Evolutionary conservation across 2,888 invertebrate species (phyloP), one percentile per base, ranked within the genome.

Genomic region (Tholera decimalis): DNA sequence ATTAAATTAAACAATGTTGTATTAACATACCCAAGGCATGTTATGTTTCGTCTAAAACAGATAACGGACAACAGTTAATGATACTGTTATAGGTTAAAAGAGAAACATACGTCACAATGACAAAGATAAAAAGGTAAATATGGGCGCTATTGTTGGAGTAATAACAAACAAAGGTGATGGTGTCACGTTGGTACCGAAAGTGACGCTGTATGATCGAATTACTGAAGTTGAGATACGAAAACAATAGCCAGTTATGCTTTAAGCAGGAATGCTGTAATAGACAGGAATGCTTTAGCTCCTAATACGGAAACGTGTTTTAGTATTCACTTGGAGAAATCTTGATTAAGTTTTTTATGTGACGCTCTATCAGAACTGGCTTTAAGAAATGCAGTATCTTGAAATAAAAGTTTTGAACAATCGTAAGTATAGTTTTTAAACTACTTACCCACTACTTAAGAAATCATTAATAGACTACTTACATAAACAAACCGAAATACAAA

Each of bases 151-250:
- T 89, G 89, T 90, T 77, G 83, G 75, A 82, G 79, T 78, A 80
- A 81, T 79, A 79, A 81, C 80, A 83, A 85, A 85, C 85, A 87
- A 82, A 83, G 84, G 82, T 92, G 92, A 92, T 90, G 92, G 91
- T 90, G 89, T 92, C 91, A 91, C 84, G 83, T 86, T 65, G 75
- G 76, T 77, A 77, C 84, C 81, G 81, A 86, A 89, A 87, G 84
- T 84, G 84, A 84, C 70, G 72, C 66, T 76, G 61, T 81, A 72
- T 80, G 85, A 85, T 90, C 88, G 80, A 82, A 87, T 89, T 88
- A 89, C 88, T 73, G 69, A 82, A 73, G 46, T 68, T 22, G 43
- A 76, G 79, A 82, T 82, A 80, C 58, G 73, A 35, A 82, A 83
- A 85, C 83, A 83, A 78, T 83, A 83, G 57, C 77, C 62, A 54